Conservation (phyloP, 1,140 invertebrate genomes). For the Sinonovacula constricta region DNA sequence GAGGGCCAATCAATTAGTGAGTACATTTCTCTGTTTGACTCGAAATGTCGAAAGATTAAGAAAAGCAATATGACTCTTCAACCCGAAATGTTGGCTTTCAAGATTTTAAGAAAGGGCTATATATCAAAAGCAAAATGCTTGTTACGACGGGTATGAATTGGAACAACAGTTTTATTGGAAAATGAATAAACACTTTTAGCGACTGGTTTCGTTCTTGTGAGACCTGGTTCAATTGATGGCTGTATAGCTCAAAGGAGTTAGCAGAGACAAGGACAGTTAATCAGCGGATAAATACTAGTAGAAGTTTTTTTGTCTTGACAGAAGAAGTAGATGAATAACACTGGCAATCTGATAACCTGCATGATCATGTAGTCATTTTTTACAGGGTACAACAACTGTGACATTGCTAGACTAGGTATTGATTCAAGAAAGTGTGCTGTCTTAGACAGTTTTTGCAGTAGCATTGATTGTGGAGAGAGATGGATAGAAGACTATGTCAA, state of each 20-base stretch:
- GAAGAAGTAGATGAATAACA: constrained; percentile 48
- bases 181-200: constrained; percentile 48
- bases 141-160: constrained; percentile 48
- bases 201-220: constrained; percentile 30
- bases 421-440: no score
- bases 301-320: no score
- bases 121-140: no score
- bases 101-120: constrained; percentile 49
- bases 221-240: neutral
- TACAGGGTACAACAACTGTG: constrained; percentile 43
- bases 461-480: no score
- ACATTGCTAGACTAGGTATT: constrained; percentile 43
- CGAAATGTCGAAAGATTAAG: no score
- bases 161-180: constrained; percentile 47
- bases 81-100: constrained; percentile 57
- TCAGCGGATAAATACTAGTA: no score
- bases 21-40: constrained; percentile 43
- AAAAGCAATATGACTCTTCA: constrained; percentile 54
- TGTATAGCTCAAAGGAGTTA: neutral
- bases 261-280: no score
- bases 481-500: no score
- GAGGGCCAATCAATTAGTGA: constrained; percentile 1
- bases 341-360: constrained; percentile 44
- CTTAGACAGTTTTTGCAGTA: no score
- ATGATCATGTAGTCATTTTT: constrained; percentile 47